phyloP scores from a whole-genome alignment of 2,113 vertebrate species.

The Laticauda laticaudata region DNA sequence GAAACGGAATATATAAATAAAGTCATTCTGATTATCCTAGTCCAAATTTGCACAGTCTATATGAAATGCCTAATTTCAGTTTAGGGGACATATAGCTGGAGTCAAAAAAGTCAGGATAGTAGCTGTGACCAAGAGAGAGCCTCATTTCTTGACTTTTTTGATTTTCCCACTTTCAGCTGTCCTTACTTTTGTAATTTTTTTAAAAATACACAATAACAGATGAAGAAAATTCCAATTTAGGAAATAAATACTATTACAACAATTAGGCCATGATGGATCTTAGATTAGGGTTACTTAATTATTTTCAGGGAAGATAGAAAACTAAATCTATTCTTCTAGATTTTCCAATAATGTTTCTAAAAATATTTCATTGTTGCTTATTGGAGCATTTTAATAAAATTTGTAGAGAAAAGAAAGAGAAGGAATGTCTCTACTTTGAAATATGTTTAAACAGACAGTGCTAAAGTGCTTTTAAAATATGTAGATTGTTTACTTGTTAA shows the following conservation, averaged over 20 bases:
- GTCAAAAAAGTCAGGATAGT: neutral
- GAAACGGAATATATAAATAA: neutral
- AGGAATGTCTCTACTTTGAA: neutral
- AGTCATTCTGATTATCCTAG: neutral
- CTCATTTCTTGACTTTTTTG: neutral
- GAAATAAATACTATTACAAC: neutral
- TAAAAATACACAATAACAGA: neutral
- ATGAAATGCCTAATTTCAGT: neutral
- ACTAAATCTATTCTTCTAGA: neutral
- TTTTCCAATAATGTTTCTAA: neutral
- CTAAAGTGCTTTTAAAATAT: slow-evolving; percentile 11
- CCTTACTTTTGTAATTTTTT: neutral
- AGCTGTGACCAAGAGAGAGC: neutral
- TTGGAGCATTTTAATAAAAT: neutral
- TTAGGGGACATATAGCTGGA: neutral
- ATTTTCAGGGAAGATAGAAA: neutral
- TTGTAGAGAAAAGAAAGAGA: neutral
- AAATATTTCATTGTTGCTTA: neutral
- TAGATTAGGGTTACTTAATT: neutral
- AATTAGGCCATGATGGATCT: neutral
- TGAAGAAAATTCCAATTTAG: neutral
- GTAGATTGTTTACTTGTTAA: neutral
- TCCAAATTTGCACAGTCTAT: neutral
- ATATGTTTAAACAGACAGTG: neutral
- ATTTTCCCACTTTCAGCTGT: neutral